Base-by-base conservation (phyloP, 2,888 invertebrate species). In the Amphiduros pacificus region DNA sequence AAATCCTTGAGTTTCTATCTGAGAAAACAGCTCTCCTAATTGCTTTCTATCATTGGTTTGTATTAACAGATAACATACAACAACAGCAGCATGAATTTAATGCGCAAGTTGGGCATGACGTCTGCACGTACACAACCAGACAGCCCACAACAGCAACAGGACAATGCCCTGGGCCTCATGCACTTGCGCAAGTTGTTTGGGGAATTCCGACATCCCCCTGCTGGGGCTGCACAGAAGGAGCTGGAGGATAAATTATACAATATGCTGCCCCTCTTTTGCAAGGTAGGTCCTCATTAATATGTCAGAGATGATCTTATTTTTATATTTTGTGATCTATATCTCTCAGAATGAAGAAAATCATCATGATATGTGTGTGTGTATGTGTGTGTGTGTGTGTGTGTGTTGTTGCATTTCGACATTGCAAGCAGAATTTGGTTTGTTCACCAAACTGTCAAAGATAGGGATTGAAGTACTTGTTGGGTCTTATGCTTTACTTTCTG, bases 251-350 rank as follows among this genome's bases (percentile, higher is more conserved):
- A 94, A 83, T 87, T 98, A 17, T 96, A 96, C 84, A 94, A 94
- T 82, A 95, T 99, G 94, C 86, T 99, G 79, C 98, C 98, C 60
- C 86, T 98, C 41, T 98, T 98, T 85, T 96, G 95, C 86, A 97
- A 96, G 89, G 95, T 94, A 86, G 48, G 62, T 50, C 1, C 22
- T 44, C n/a, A 11, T 36, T 11, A 17, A 11, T 17, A 36, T 11
- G 17, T 11, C 36, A 36, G 36, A 9, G 11, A 11, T 36, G 9
- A 36, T 36, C n/a, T 36, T 36, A 5, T n/a, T 44, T 44, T 44
- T 44, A 44, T 5, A 9, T 44, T 9, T 11, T 44, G 6, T 5
- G 44, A 44, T 36, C 17, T 36, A n/a, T n/a, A n/a, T n/a, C n/a
- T n/a, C n/a, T n/a, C n/a, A n/a, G n/a, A n/a, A n/a, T n/a, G n/a